Evolutionary conservation across 2,797 vertebrate species (phyloP), one percentile per base, ranked within the genome.

Genomic region (Danio aesculapii): DNA sequence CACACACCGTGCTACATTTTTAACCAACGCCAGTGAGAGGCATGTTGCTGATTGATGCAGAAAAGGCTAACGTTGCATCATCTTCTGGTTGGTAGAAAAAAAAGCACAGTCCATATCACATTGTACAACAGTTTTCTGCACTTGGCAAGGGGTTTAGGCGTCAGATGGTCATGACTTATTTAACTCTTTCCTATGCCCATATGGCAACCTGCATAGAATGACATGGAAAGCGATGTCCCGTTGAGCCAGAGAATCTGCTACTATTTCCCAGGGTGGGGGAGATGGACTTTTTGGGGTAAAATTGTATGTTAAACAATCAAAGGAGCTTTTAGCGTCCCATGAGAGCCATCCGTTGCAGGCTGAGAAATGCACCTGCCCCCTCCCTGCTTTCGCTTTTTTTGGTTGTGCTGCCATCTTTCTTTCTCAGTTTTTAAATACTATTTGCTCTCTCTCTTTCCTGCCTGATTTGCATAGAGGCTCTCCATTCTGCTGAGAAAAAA

Each of bases 301-400:
- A 93, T 91, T 88, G 90, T 90, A 92, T 94, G 92, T 94, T 94
- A 91, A 94, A 95, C 92, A 94, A 93, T 93, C 92, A 90, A 91
- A 93, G 91, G 88, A 86, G 88, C 91, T 92, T 93, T 93, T 88
- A 89, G 88, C 85, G 75, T 90, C 92, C 93, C 90, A 0, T 62
- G 92, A 92, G 93, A 91, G 50, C 86, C 84, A 88, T 91, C 77
- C 84, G 67, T 91, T 16, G 72, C n/a, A 43, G 14, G 55, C 59
- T 66, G 67, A 67, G 50, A 83, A 53, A 86, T 87, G 91, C 92
- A 92, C 91, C 92, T 94, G 93, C 92, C 79, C 69, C 78, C 86
- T 83, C 69, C 66, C 88, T 73, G 83, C 83, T 83, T 89, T 87
- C 84, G 89, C 90, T 1, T 91, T 87, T 43, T 53, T 55, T 67